Percentiles rank a stretch among this genome's conserved stretches.
These are phyloP conservation scores for Drosophila funebris DNA, from an alignment of 1,140 invertebrate genomes.

Conservation along the genomic window DNA sequence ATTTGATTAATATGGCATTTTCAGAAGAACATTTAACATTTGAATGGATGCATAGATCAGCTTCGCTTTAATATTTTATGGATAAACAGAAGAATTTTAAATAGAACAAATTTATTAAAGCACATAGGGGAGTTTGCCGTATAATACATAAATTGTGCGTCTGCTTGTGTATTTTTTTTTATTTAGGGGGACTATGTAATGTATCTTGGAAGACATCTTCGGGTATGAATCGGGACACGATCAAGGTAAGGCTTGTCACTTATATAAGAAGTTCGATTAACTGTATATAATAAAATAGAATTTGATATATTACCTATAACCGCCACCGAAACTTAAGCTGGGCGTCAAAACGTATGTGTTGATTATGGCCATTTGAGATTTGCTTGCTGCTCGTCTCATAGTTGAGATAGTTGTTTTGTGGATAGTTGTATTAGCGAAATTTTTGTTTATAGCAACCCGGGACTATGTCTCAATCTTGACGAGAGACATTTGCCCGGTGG, in stretches of 20 bases:
- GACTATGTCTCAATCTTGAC: slow-evolving; percentile 37
- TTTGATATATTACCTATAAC: neutral
- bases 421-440: neutral
- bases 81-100: neutral
- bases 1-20: no score
- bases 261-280: neutral
- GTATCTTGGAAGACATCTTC: slow-evolving; percentile 17
- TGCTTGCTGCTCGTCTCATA: slow-evolving; percentile 35
- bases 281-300: neutral
- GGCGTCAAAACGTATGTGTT: slow-evolving; percentile 22
- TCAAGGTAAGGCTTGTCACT: neutral
- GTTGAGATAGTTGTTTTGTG: neutral
- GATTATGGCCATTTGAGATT: slow-evolving; percentile 29
- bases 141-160: neutral
- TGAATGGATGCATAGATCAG: no score
- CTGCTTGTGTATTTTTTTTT: neutral
- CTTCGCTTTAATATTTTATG: no score
- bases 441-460: slow-evolving; percentile 18
- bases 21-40: no score
- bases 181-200: neutral
- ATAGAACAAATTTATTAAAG: slow-evolving; percentile 2
- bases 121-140: neutral
- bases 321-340: slow-evolving; percentile 19
- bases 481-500: slow-evolving; percentile 36
- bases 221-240: neutral